Evolutionary conservation across 2,797 vertebrate genomes (phyloP), one percentile per base, ranked within the genome.

Genomic region (Antennarius maculatus): DNA sequence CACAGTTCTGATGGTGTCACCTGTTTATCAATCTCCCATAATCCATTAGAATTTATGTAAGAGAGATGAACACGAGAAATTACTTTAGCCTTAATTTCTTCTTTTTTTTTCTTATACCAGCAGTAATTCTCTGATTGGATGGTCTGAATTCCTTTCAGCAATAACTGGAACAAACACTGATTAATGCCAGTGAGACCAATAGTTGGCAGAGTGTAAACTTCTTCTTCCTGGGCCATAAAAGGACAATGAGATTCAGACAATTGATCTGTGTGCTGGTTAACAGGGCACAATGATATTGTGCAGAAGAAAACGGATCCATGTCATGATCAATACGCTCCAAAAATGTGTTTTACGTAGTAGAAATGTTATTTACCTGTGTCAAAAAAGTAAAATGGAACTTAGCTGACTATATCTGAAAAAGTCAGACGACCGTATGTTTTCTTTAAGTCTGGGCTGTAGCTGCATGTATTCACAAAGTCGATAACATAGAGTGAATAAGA

Each of bases 141-240:
- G 34, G 48, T 62, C 65, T 10, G 42, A 45, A 80, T 82, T 87
- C 66, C 84, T 89, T 71, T 78, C 39, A 52, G 23, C 74, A 70
- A 61, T 85, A 85, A 86, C 73, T 86, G 77, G 83, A 86, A 73
- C 84, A 83, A 84, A 82, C 57, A 52, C 18, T n/a, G 50, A 78
- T 71, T 78, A 86, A 85, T 77, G 77, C 18, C 84, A 80, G 46
- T 39, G 65, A 77, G 62, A 46, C 58, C 54, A 66, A 58, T 65
- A 57, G 61, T 54, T 82, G 69, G 63, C 71, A 72, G 62, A 63
- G 3, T 45, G 57, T 42, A 66, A 56, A 47, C 39, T 50, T 61
- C 17, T 14, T 66, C 69, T 56, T 23, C 70, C 54, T 16, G 71
- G 0, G 14, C 59, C 17, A 61, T 57, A 71, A 54, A 74, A 54